Conservation (phyloP, 1,140 invertebrate species). For the Ectropis grisescens region DNA sequence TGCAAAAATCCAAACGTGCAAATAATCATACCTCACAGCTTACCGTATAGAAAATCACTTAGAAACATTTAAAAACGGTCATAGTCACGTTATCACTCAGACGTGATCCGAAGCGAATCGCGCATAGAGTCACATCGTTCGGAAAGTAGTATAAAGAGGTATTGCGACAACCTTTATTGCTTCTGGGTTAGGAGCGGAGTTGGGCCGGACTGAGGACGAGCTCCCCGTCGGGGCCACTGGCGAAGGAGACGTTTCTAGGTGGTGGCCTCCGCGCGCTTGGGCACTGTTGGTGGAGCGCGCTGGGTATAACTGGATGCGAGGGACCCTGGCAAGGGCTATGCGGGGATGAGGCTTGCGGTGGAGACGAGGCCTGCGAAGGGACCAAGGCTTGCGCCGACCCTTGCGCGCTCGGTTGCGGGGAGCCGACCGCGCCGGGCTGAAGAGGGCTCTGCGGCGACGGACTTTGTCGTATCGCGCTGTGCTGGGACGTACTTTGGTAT, state of each 20-base stretch:
- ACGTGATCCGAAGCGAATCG: slow-evolving; percentile 3
- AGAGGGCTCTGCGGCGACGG: slow-evolving; percentile 3
- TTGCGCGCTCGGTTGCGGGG: not conserved
- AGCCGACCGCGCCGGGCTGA: not conserved
- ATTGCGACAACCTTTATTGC: slow-evolving; percentile 38
- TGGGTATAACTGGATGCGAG: slow-evolving; percentile 4
- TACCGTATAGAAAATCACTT: slow-evolving; percentile 33
- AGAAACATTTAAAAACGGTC: slow-evolving; percentile 8
- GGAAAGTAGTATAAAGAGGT: slow-evolving; percentile 25
- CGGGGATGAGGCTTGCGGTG: slow-evolving; percentile 1
- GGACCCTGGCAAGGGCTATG: slow-evolving; percentile 4
- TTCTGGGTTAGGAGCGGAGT: slow-evolving; percentile 56
- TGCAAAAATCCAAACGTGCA: slow-evolving; percentile 49
- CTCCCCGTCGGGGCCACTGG: slow-evolving; percentile 47
- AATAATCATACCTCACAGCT: slow-evolving; percentile 34
- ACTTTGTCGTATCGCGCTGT: slow-evolving; percentile 4
- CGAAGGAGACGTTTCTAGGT: slow-evolving; percentile 58
- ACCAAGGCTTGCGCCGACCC: no score
- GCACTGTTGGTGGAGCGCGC: no score
- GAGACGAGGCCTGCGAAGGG: no score
- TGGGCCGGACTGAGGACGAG: slow-evolving; percentile 58
- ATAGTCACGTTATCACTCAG: no score
- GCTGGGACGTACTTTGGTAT: not conserved
- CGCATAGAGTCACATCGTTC: slow-evolving; percentile 20
- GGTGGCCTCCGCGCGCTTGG: slow-evolving; percentile 29